These are phyloP conservation scores for Eutolmus rufibarbis DNA, from an alignment of 2,888 invertebrate genomes.

Conservation along the genomic window DNA sequence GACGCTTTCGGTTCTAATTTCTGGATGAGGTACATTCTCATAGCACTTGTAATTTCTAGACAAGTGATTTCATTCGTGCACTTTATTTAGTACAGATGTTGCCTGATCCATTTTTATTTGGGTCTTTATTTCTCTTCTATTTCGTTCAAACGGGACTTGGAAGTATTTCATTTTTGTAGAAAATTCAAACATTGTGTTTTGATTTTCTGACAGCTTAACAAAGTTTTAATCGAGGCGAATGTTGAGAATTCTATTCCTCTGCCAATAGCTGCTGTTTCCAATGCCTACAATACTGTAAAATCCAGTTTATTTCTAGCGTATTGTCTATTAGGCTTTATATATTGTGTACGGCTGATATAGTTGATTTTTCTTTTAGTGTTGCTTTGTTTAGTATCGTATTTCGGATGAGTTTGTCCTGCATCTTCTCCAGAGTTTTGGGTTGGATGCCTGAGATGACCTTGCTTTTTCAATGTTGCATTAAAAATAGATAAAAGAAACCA, in stretches of 20 bases:
- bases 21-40: too few relatives aligned
- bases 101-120: background rate
- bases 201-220: background rate
- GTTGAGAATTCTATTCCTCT: background rate
- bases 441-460: background rate
- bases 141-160: background rate
- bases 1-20: too few relatives aligned
- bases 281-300: background rate
- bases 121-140: background rate
- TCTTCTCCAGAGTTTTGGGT: background rate
- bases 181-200: background rate
- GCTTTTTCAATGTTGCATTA: background rate
- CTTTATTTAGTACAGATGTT: background rate
- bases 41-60: background rate
- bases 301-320: too few relatives aligned
- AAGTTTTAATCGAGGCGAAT: background rate
- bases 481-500: background rate
- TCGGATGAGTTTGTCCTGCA: background rate
- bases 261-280: background rate
- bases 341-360: background rate
- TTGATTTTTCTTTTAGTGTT: background rate
- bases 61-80: background rate
- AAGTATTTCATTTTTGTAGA: background rate
- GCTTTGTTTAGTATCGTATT: background rate
- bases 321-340: background rate